Conservation (phyloP, 1,140 invertebrate species). For the Anastrepha ludens region DNA sequence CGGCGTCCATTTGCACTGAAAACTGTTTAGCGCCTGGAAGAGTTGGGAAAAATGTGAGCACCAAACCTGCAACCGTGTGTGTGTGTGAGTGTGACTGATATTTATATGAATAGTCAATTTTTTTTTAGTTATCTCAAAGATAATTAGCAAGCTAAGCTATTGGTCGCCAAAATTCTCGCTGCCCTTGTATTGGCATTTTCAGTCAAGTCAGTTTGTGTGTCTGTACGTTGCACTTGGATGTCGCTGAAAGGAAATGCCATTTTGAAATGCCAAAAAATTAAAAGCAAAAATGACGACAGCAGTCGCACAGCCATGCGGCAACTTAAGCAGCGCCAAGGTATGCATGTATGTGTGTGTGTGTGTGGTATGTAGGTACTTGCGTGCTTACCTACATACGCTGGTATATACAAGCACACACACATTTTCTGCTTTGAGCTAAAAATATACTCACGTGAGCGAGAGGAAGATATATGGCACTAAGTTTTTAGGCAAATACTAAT, state of each 20-base stretch:
- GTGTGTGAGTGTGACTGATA: no score
- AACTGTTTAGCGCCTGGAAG: no score
- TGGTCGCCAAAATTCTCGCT: not conserved
- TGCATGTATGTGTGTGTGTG: no score
- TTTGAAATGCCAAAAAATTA: not conserved
- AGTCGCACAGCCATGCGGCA: not conserved
- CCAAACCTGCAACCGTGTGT: no score
- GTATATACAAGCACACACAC: not conserved
- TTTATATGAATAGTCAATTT: no score
- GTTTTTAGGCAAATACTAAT: not conserved
- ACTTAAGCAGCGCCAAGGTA: no score
- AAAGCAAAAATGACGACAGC: not conserved
- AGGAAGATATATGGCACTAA: not conserved
- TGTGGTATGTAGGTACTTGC: no score
- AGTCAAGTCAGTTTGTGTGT: not conserved
- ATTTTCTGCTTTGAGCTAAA: not conserved
- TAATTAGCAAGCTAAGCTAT: not conserved
- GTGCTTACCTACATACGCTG: not conserved
- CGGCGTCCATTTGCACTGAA: no score
- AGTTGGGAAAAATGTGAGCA: no score
- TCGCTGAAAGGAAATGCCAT: not conserved
- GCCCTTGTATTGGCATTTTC: not conserved
- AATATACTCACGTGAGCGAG: conserved; percentile 12
- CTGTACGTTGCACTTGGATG: conserved; percentile 6
- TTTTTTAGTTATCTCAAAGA: not conserved